Evolutionary conservation across 2,113 vertebrate species (phyloP), one percentile per base, ranked within the genome.

Genomic region (Malaclemys terrapin): DNA sequence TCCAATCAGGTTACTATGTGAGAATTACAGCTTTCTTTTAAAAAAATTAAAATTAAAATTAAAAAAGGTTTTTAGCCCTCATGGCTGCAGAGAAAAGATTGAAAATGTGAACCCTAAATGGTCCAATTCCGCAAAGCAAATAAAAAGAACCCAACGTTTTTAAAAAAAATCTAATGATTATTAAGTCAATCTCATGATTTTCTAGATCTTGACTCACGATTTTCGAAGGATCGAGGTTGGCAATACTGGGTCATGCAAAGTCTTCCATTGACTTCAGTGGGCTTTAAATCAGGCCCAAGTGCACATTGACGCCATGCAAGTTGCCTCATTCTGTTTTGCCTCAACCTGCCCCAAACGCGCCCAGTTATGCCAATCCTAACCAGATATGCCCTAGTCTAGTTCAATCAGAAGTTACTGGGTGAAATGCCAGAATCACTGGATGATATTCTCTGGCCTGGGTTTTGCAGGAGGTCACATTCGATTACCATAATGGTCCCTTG

Each of bases 371-470:
- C 59, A 29, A 0, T 52, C n/a, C 31, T 19, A 7, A 19, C 84
- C 9, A 27, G 25, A 25, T 35, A 35, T 8, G 0, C 47, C 35
- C 78, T 35, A 10, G n/a, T 3, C n/a, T 6, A 1, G 22, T 54
- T 78, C 54, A 22, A 0, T 31, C 57, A 56, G 38, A 65, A 38
- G 25, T 9, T 42, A 42, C 4, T 24, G 29, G 8, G 29, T 4
- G 6, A 5, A 4, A 47, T 14, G 80, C 31, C 56, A 1, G 7
- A 56, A 50, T 4, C 62, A 69, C 59, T 35, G 59, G 8, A 76
- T 49, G 10, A n/a, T 85, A 12, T 86, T 45, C 11, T 1, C 3
- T n/a, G 52, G 45, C 14, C 35, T 22, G 45, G 50, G 31, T 50
- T 54, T 56, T 81, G n/a, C 59, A 69, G 24, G 3, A 65, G 20